Evolutionary conservation across 2,888 invertebrate genomes (phyloP), one percentile per base, ranked within the genome.

Genomic region (Nomada ruficornis): DNA sequence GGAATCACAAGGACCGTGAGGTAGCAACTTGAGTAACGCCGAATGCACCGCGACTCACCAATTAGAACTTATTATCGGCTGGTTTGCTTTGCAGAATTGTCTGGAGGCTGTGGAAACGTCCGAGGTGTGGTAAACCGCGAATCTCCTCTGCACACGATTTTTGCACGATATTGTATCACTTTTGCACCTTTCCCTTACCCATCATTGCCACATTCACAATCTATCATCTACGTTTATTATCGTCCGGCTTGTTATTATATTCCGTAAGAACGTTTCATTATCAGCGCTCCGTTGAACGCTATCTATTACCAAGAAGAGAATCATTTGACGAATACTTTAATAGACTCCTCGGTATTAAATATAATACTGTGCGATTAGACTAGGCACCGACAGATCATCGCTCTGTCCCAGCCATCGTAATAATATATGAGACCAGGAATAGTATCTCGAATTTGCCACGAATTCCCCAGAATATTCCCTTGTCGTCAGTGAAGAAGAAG

Each of bases 21-120:
- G 54, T 15, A 54, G n/a, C 15, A 36, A 54, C 7, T 36, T 54
- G 54, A 67, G 36, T 11, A 36, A 36, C 36, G 36, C 10, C 20
- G 54, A 13, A 67, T 67, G 52, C 52, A 54, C 7, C 44, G 20
- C 7, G 36, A 36, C 9, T n/a, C 20, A n/a, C 29, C 54, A 54
- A 54, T 67, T 67, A 67, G 54, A 20, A n/a, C 15, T 36, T 5
- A 20, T 67, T 67, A 67, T 54, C 67, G 54, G 52, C 36, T 9
- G 3, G 29, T 18, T 15, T 36, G 36, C 13, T 26, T 36, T 3
- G 7, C 20, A 20, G 9, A 13, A 7, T 11, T 50, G 42, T 18
- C 26, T 9, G 62, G 1, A 42, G 18, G 5, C 3, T 18, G n/a
- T 2, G 2, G 18, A 9, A 44, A 20, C 10, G 2, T 7, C 36